Evolutionary conservation across 2,113 vertebrate genomes (phyloP), one percentile per base, ranked within the genome.

Genomic region (Aspiorhynchus laticeps): DNA sequence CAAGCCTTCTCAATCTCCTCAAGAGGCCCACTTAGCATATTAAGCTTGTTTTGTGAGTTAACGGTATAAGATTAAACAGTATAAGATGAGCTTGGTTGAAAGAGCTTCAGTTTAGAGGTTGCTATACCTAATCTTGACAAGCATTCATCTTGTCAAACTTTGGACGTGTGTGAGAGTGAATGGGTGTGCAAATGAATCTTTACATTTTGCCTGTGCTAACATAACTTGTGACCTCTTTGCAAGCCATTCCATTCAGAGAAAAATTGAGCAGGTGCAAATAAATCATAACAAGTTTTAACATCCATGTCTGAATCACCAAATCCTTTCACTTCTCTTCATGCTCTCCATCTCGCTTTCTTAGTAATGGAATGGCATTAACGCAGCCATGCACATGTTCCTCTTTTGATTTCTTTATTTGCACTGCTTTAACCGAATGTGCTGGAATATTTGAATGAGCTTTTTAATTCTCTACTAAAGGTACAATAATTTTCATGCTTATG

Each of bases 351-450:
- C 85, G 89, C 86, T 86, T 83, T 61, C 31, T 80, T 73, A 85
- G 69, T 80, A 89, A 87, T 83, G 89, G 69, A 92, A 94, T 94
- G 91, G 93, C 84, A 89, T 88, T 85, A 73, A 86, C 84, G 10
- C 28, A 86, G 88, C 88, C 87, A 81, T 51, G 89, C 84, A 69
- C 84, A 80, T 85, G 82, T 87, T 26, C 89, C 76, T 59, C 88
- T 33, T 89, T 63, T 36, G 21, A 75, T 82, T 74, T 73, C 36
- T 14, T 38, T 73, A 76, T 85, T 87, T 91, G 91, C 90, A 90
- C 92, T 92, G 91, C 92, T 80, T 93, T 94, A 93, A 93, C 91
- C 82, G 90, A 92, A 90, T 92, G 89, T 92, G 92, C 93, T 91
- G 88, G 38, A 88, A 78, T 89, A 91, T 90, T 79, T 87, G 88